phyloP scores from a whole-genome alignment of 2,113 vertebrate species.

The Pachycephala philippinensis region DNA sequence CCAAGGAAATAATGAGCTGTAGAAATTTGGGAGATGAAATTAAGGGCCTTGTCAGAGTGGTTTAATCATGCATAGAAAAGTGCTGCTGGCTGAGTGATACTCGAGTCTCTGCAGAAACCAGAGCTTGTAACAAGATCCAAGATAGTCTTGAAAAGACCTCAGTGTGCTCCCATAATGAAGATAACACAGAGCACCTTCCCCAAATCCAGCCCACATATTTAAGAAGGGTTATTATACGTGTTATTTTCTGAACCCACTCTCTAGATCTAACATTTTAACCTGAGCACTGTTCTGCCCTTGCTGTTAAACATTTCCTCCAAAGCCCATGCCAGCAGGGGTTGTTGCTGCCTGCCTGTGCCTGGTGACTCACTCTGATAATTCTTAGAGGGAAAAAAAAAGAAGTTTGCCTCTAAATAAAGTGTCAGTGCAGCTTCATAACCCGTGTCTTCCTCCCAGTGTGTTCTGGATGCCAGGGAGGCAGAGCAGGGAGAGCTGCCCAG shows the following conservation, averaged over 20 bases:
- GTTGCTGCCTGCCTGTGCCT: background rate
- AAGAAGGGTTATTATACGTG: background rate
- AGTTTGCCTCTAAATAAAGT: background rate
- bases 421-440: background rate
- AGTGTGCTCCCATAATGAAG: background rate
- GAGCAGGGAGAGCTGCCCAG: background rate
- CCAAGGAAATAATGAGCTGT: constrained; percentile 51
- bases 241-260: background rate
- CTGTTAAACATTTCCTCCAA: background rate
- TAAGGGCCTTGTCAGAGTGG: constrained; percentile 1
- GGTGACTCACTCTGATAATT: background rate
- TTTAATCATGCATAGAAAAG: constrained; percentile 22
- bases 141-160: background rate
- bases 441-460: background rate
- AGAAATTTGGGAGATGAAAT: constrained; percentile 33
- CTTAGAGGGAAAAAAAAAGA: background rate
- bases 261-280: background rate
- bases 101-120: constrained; percentile 26
- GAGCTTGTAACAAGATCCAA: background rate
- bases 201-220: background rate
- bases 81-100: background rate
- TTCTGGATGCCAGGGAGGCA: background rate
- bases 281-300: background rate
- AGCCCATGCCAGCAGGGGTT: background rate
- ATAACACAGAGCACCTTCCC: background rate